Evolutionary conservation across 2,797 vertebrate genomes (phyloP).

Genomic region (Lutjanus argentimaculatus): DNA sequence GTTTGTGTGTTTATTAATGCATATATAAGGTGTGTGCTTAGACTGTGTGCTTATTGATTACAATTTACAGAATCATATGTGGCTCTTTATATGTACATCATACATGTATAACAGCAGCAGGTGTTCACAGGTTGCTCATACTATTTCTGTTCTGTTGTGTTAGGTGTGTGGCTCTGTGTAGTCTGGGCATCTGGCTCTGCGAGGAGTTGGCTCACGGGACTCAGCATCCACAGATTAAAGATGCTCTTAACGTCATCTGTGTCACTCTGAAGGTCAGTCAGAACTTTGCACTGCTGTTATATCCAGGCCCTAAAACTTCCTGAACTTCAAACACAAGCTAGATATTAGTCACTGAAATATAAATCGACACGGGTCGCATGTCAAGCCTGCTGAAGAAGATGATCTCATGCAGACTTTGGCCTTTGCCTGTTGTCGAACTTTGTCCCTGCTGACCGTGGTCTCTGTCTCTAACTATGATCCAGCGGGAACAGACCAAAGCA

Average conservation of each 20-base stretch:
- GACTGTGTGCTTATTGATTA: neutral
- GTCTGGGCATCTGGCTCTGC: constrained; percentile 98
- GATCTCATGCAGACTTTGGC: neutral
- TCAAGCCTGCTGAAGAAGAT: neutral
- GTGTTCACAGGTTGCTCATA: neutral
- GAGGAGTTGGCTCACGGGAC: constrained; percentile 95
- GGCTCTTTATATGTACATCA: neutral
- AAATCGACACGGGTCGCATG: neutral
- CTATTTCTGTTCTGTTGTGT: constrained; percentile 13
- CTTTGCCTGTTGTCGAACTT: constrained; percentile 26
- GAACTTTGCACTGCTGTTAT: neutral
- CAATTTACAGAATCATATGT: neutral
- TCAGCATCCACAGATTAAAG: constrained; percentile 96
- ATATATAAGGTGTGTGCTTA: neutral
- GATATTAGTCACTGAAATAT: neutral
- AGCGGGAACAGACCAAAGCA: constrained; percentile 53
- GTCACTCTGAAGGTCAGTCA: constrained; percentile 95
- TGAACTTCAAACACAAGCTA: neutral
- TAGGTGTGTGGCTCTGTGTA: constrained; percentile 98
- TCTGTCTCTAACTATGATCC: constrained; percentile 38
- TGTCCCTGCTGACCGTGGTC: constrained; percentile 13
- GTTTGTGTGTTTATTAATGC: neutral
- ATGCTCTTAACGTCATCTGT: constrained; percentile 97
- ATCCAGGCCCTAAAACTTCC: neutral
- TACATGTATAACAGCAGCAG: neutral